Conservation (phyloP, 2,797 vertebrate genomes). For the Lemur catta region DNA sequence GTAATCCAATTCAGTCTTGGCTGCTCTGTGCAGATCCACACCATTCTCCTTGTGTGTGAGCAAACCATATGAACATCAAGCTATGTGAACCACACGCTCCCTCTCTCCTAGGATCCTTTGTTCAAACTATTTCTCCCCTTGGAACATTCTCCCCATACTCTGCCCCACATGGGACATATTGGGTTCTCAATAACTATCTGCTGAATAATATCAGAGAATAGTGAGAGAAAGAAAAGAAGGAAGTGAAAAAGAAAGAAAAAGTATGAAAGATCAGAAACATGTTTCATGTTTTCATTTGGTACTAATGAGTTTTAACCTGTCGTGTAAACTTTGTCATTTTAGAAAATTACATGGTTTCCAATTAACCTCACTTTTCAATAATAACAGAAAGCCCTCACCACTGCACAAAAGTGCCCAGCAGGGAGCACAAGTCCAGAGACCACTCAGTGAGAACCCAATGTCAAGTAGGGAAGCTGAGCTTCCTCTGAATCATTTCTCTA, state of each 20-base stretch:
- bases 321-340: conserved; percentile 43
- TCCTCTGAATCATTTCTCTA: neutral
- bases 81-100: neutral
- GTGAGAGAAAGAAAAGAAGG: neutral
- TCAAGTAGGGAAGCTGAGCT: conserved; percentile 43
- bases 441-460: neutral
- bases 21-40: neutral
- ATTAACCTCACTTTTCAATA: conserved; percentile 51
- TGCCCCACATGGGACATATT: neutral
- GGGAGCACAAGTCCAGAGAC: neutral
- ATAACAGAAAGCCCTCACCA: conserved; percentile 45
- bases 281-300: neutral
- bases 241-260: neutral
- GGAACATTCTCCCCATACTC: neutral
- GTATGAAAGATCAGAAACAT: neutral
- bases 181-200: neutral
- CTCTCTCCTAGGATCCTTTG: neutral
- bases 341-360: conserved; percentile 67
- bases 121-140: neutral
- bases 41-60: neutral
- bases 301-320: neutral
- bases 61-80: neutral
- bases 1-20: neutral
- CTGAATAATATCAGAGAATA: neutral
- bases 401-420: conserved; percentile 37